Conservation (phyloP, 2,888 invertebrate genomes). For the Lumbricus terrestris region DNA sequence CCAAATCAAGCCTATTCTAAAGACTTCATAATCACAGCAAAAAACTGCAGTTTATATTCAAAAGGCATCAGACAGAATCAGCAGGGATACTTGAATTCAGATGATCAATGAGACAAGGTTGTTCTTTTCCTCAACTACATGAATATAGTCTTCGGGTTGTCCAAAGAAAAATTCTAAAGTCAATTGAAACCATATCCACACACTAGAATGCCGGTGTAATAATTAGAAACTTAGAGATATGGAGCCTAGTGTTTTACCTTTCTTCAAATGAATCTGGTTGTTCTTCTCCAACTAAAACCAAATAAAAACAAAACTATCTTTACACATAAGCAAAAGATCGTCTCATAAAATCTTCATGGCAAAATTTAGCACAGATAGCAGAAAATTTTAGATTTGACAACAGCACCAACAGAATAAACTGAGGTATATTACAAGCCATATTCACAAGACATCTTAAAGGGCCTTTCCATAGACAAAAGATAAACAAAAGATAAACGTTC, state of each 20-base stretch:
- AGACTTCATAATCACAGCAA: not conserved
- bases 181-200: not conserved
- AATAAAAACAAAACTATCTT: not conserved
- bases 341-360: not conserved
- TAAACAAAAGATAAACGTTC: no score
- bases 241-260: not conserved
- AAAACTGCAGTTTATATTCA: not conserved
- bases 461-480: not conserved
- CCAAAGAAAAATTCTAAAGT: no score
- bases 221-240: not conserved
- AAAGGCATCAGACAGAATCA: not conserved
- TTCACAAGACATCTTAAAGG: not conserved
- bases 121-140: no score
- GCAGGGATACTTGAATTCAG: not conserved
- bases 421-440: not conserved
- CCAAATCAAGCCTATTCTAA: not conserved
- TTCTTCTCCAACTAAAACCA: not conserved
- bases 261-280: not conserved
- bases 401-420: not conserved
- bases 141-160: no score
- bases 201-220: not conserved
- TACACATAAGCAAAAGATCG: not conserved
- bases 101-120: no score
- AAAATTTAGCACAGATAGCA: not conserved
- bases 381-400: not conserved